phyloP scores from a whole-genome alignment of 92 coral and sea anemone genomes.

The Epizoanthus illoricatus region DNA sequence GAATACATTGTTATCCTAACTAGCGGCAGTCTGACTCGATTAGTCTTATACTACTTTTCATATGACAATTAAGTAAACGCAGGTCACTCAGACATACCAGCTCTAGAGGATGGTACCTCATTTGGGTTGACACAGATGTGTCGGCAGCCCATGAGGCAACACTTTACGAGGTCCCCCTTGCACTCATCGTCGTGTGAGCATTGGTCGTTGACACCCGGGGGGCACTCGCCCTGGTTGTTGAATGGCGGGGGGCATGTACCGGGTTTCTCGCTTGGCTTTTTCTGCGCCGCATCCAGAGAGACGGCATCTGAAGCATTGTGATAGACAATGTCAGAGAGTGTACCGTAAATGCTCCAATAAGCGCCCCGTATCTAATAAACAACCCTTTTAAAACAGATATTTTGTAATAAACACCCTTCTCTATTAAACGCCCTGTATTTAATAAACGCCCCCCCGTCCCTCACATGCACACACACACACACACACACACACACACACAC shows the following conservation, averaged over 20 bases:
- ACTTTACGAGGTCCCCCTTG: slow-evolving; percentile 12
- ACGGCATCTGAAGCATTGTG: background rate
- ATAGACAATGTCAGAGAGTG: background rate
- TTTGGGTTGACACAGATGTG: slow-evolving; percentile 18
- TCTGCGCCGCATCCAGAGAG: background rate
- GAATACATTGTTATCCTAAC: too few relatives aligned
- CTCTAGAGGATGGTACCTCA: slow-evolving; percentile 12
- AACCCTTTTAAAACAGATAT: too few relatives aligned
- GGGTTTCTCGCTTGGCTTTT: slow-evolving; percentile 18
- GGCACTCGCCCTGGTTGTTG: slow-evolving; percentile 12
- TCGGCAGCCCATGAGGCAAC: slow-evolving; percentile 31
- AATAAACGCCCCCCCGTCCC: too few relatives aligned
- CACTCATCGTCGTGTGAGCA: slow-evolving; percentile 22
- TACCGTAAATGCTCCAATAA: background rate
- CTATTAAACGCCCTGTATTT: too few relatives aligned
- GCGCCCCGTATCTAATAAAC: background rate
- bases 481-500: too few relatives aligned
- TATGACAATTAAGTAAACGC: too few relatives aligned
- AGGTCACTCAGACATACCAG: background rate
- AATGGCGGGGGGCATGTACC: slow-evolving; percentile 30
- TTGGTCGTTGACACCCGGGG: slow-evolving; percentile 2
- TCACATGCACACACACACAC: too few relatives aligned
- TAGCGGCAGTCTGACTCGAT: too few relatives aligned
- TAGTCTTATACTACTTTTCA: too few relatives aligned
- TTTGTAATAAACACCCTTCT: too few relatives aligned